A percentile compares a stretch with the other conserved stretches of the same genome.
phyloP scores from a whole-genome alignment of 1,140 invertebrate genomes.

The Aphidius gifuensis region DNA sequence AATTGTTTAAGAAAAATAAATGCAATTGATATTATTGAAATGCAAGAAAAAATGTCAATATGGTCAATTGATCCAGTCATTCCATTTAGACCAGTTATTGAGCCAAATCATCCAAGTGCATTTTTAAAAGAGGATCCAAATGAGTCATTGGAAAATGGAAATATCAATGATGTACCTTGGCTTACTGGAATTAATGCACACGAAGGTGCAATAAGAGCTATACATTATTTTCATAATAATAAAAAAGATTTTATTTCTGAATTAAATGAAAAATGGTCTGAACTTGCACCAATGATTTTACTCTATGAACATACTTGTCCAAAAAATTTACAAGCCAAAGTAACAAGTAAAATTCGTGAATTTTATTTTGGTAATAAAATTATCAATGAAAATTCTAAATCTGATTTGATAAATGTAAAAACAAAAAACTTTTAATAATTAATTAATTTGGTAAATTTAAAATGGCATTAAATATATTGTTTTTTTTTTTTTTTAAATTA shows the following conservation, averaged over 20 bases:
- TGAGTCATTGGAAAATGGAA: constrained; percentile 48
- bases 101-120: constrained; percentile 61
- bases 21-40: constrained; percentile 60
- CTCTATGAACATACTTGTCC: constrained; percentile 60
- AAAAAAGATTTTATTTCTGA: constrained; percentile 18
- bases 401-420: constrained; percentile 57
- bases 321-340: constrained; percentile 37
- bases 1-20: constrained; percentile 61
- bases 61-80: constrained; percentile 63
- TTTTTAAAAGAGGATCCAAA: constrained; percentile 62
- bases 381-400: constrained; percentile 53
- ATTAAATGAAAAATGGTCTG: constrained; percentile 58
- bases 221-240: background rate
- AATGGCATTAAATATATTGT: too few relatives aligned
- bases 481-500: background rate
- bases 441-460: background rate
- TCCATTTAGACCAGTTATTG: constrained; percentile 68
- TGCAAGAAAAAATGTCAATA: constrained; percentile 63
- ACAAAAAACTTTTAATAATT: constrained; percentile 4
- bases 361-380: constrained; percentile 60
- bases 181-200: constrained; percentile 65
- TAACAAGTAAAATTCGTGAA: constrained; percentile 56
- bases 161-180: constrained; percentile 60
- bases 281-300: constrained; percentile 59
- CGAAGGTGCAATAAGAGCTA: constrained; percentile 60